Base-by-base conservation (phyloP, 1,140 invertebrate genomes). In the Drosophila lacertosa region DNA sequence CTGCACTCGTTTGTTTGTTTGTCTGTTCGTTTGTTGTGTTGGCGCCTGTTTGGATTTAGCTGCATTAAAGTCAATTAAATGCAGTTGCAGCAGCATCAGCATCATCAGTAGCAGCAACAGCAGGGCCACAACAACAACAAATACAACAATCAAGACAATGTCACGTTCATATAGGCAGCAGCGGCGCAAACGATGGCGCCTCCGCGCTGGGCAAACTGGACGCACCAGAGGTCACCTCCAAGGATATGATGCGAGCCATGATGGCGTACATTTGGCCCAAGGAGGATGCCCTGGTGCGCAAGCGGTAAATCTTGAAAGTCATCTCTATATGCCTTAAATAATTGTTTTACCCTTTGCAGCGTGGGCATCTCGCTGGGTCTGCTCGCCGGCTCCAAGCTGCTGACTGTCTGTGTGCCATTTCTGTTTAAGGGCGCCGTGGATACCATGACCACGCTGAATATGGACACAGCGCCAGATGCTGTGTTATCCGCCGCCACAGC, bases 361-460 rank as follows among this genome's bases (percentile, higher is more conserved):
- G 99, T 99, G 11, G 93, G 96, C 79, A 79, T 97, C 32, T 97
- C 99, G 7, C 74, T 99, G 18, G 93, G 94, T 37, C 92, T 98
- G 42, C 91, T 98, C 24, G 93, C 96, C 45, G 94, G 95, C 35
- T 96, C 97, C 20, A 97, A 98, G 93, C 84, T 98, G 22, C 89
- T 99, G 67, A 99, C 98, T 90, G 97, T 99, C 2, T 92, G 94
- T 70, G 98, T 99, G 4, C 99, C 99, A n/a, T 99, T 99, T 92
- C 92, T 99, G 48, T 99, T 99, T 90, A 99, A 99, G 92, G 96
- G 98, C 92, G 95, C 95, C 1, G 93, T 99, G 45, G 98, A 99
- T 91, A 95, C 94, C 77, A 93, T 99, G 51, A 98, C 98, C 92
- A 91, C 94, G 26, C 80, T 96, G 7, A 94, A 93, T 53, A 93